These are phyloP conservation scores for Dendrophyllia cribrosa DNA, from an alignment of 64 coral and sea anemone genomes.

Conservation along the genomic window DNA sequence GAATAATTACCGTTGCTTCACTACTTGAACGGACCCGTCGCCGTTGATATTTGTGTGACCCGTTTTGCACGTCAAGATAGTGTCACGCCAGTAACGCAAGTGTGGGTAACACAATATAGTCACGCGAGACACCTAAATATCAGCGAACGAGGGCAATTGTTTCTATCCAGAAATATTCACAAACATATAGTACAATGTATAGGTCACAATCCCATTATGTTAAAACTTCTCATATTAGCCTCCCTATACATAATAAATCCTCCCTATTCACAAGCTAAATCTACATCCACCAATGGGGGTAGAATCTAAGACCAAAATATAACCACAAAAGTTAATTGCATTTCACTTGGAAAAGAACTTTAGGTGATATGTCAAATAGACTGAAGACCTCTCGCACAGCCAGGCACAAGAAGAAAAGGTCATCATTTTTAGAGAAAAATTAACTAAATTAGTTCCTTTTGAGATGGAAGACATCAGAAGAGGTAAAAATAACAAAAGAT, in stretches of 20 bases:
- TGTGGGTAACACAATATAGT: background rate
- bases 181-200: no score
- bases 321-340: background rate
- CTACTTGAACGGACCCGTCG: background rate
- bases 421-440: background rate
- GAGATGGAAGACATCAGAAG: background rate
- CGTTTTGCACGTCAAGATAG: background rate
- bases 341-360: background rate
- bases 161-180: background rate
- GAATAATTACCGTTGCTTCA: background rate
- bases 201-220: background rate
- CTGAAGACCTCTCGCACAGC: conserved; percentile 32
- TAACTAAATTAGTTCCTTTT: background rate
- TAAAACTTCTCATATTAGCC: background rate
- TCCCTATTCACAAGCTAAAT: no score
- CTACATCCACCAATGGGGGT: no score
- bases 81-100: background rate
- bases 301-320: background rate
- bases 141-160: background rate
- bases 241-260: background rate
- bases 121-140: background rate
- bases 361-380: background rate
- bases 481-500: background rate
- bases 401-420: background rate
- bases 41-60: background rate